phyloP scores from a whole-genome alignment of 2,797 vertebrate genomes.

The Amphiprion clarkii region DNA sequence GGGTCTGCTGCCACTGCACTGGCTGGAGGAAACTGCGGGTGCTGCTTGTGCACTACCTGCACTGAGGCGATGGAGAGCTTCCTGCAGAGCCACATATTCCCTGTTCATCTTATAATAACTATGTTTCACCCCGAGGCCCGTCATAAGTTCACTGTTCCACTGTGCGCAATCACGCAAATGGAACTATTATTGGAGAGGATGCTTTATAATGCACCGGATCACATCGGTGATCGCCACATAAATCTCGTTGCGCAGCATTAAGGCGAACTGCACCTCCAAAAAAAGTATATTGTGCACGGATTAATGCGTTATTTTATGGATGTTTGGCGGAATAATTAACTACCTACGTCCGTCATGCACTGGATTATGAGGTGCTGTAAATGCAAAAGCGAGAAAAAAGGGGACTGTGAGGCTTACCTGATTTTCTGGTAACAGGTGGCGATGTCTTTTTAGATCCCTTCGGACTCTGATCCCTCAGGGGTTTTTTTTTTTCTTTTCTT shows the following conservation, averaged over 20 bases:
- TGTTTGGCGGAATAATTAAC: slow-evolving; percentile 50
- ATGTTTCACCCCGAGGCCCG: slow-evolving; percentile 42
- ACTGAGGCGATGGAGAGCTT: slow-evolving; percentile 56
- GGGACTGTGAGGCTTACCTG: slow-evolving; percentile 78
- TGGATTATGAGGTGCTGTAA: slow-evolving; percentile 22
- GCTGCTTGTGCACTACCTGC: slow-evolving; percentile 61
- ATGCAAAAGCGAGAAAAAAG: slow-evolving; percentile 31
- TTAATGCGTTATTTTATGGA: slow-evolving; percentile 33
- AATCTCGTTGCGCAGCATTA: slow-evolving; percentile 47
- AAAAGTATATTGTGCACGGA: slow-evolving; percentile 51
- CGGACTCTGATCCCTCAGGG: slow-evolving; percentile 62
- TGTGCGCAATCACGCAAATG: slow-evolving; percentile 35
- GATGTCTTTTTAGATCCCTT: slow-evolving; percentile 72
- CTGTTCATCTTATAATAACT: slow-evolving; percentile 39
- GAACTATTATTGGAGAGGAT: slow-evolving; percentile 22
- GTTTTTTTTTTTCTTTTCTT: neutral
- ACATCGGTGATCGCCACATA: slow-evolving; percentile 38
- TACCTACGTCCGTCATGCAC: slow-evolving; percentile 44
- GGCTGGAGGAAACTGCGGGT: slow-evolving; percentile 68
- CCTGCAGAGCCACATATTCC: slow-evolving; percentile 36
- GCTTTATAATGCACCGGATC: slow-evolving; percentile 47
- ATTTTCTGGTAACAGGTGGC: slow-evolving; percentile 85
- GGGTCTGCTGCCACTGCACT: slow-evolving; percentile 70
- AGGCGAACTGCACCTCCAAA: slow-evolving; percentile 18
- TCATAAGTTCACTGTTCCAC: slow-evolving; percentile 41